Evolutionary conservation across 2,797 vertebrate species (phyloP).

Genomic region (Clarias pachynema): DNA sequence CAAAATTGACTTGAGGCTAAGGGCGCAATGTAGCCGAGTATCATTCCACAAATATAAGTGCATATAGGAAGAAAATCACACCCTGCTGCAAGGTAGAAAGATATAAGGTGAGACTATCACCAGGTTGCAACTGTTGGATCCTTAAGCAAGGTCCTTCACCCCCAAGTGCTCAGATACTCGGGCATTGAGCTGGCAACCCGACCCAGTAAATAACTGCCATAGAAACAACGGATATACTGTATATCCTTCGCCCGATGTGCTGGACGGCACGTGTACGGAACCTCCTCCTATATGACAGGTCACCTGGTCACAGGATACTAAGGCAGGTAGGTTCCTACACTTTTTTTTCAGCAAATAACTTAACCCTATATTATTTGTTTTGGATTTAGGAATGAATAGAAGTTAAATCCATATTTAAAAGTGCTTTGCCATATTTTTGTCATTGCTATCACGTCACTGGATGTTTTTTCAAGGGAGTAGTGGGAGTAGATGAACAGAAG

Average conservation of each 20-base stretch:
- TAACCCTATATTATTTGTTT: neutral
- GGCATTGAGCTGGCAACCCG: too few species aligned
- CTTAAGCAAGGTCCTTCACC: too few species aligned
- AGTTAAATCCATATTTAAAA: neutral
- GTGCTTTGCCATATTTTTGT: neutral
- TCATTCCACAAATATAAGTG: neutral
- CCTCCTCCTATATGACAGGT: neutral
- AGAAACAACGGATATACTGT: too few species aligned
- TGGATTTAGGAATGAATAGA: neutral
- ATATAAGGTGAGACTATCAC: neutral
- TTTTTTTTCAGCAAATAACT: neutral
- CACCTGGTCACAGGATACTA: neutral
- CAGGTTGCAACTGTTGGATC: neutral
- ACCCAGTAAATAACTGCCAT: too few species aligned
- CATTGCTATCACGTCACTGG: neutral
- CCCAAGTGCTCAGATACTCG: too few species aligned
- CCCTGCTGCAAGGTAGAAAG: neutral
- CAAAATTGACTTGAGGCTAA: neutral
- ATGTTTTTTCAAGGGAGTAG: neutral
- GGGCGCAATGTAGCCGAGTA: neutral
- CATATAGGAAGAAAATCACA: neutral
- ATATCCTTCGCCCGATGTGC: too few species aligned
- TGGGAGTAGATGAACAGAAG: neutral
- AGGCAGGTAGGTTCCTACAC: neutral
- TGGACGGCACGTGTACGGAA: too few species aligned